Conservation (phyloP, 2,113 vertebrate species). For the Axis porcinus region DNA sequence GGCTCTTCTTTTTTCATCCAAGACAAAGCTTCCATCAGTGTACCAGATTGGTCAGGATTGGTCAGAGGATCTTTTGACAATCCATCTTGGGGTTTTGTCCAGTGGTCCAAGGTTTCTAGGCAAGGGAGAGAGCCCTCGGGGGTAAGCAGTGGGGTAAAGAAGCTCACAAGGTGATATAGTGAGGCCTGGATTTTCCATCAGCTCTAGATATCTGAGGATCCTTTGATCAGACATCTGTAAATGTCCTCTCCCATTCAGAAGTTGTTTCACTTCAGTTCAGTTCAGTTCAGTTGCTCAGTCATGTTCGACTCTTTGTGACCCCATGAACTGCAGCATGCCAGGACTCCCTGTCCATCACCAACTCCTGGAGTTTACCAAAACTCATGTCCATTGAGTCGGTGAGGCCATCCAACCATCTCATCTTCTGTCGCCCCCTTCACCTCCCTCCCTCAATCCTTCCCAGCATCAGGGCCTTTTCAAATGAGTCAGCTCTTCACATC, state of each 20-base stretch:
- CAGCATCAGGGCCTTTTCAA: too few species aligned
- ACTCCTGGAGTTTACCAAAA: too few species aligned
- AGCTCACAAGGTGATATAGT: neutral
- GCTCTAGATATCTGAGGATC: neutral
- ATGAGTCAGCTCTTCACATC: too few species aligned
- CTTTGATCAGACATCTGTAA: neutral
- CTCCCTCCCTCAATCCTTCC: too few species aligned
- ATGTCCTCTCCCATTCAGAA: neutral
- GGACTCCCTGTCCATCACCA: too few species aligned
- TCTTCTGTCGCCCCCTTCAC: too few species aligned
- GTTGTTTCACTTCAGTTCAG: neutral
- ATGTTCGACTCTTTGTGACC: too few species aligned
- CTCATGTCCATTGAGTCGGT: too few species aligned
- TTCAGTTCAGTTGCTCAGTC: too few species aligned
- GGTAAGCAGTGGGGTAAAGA: neutral
- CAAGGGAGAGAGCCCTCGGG: neutral
- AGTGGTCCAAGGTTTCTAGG: neutral
- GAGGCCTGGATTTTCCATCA: neutral
- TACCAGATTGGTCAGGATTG: neutral
- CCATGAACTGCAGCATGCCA: too few species aligned
- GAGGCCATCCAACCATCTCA: too few species aligned
- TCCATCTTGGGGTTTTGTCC: neutral
- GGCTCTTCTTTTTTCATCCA: neutral
- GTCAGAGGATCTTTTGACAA: neutral
- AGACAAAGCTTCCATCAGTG: neutral